Evolutionary conservation across 2,888 invertebrate genomes (phyloP), one percentile per base, ranked within the genome.

Genomic region (Incurvaria masculella): DNA sequence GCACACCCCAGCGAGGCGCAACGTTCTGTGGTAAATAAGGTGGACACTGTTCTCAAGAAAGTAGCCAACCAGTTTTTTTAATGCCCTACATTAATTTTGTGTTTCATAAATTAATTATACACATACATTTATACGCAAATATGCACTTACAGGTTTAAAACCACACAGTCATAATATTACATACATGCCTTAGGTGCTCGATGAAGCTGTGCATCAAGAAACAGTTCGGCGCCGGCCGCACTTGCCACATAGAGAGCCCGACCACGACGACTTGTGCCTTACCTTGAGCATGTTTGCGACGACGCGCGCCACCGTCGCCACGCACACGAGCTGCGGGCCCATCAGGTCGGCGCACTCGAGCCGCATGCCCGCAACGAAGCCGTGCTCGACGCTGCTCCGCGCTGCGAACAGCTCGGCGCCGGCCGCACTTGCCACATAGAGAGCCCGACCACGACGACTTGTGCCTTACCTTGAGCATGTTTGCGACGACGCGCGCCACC

Each of bases 311-410:
- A 99, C 85, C 4, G 95, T 97, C 2, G 95, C 97, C 39, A 97
- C 96, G 68, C 98, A 99, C 19, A 99, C 93, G 49, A 97, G 81
- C 50, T 94, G 80, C 40, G 98, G 97, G 78, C 97, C 97, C 95
- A 97, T 97, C 40, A 98, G 81, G 80, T 98, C 97, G 2, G 96
- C 94, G 55, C 96, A 95, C 72, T 98, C 97, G 8, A 97, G 79
- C 59, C 91, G 87, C 95, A 95, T 95, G 45, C 94, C 95, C 46
- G 87, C 86, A 54, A 88, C 86, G 67, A 97, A 97, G 17, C 94
- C 93, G 75, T 97, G 96, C 55, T 88, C 84, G 17, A 72, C 74
- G 47, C 73, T 69, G 50, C 92, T 91, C 41, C 92, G 84, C 80
- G 84, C 74, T 83, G 88, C 75, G 50, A 94, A 92, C 49, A 95